These are phyloP conservation scores for Microtus oregoni DNA, from an alignment of 2,113 vertebrate species.

Conservation along the genomic window DNA sequence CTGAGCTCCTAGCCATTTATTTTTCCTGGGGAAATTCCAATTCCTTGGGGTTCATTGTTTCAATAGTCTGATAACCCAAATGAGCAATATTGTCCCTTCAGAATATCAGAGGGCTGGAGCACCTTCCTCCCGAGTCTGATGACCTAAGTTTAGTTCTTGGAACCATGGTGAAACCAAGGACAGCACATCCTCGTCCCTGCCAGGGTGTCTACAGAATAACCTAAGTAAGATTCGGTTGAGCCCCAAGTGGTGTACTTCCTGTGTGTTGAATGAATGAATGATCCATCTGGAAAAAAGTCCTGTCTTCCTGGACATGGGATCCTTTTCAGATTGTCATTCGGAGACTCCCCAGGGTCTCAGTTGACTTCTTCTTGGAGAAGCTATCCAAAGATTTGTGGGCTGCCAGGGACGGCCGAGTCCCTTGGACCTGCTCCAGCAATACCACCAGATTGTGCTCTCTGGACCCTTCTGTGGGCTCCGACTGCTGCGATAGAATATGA, in stretches of 20 bases:
- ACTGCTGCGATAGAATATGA: not conserved
- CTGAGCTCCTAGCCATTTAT: not conserved
- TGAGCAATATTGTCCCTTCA: not conserved
- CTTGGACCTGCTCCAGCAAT: not conserved
- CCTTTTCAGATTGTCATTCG: not conserved
- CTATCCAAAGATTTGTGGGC: not conserved
- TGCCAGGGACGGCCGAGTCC: not conserved
- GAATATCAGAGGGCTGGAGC: not conserved
- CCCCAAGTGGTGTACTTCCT: not conserved
- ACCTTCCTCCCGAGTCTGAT: not conserved
- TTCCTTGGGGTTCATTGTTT: not conserved
- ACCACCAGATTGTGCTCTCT: not conserved
- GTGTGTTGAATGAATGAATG: conserved; percentile 1
- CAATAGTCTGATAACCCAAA: not conserved
- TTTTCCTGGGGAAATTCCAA: not conserved
- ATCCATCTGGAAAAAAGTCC: not conserved
- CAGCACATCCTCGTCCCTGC: too few species aligned
- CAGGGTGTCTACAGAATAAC: not conserved
- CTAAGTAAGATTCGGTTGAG: not conserved
- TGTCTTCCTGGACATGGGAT: not conserved
- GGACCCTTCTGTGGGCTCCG: not conserved
- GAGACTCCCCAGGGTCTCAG: not conserved
- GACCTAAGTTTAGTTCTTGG: not conserved
- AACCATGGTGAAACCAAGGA: not conserved
- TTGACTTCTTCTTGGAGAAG: not conserved